Evolutionary conservation across 2,888 invertebrate genomes (phyloP), one percentile per base, ranked within the genome.

Genomic region (Lathronympha strigana): DNA sequence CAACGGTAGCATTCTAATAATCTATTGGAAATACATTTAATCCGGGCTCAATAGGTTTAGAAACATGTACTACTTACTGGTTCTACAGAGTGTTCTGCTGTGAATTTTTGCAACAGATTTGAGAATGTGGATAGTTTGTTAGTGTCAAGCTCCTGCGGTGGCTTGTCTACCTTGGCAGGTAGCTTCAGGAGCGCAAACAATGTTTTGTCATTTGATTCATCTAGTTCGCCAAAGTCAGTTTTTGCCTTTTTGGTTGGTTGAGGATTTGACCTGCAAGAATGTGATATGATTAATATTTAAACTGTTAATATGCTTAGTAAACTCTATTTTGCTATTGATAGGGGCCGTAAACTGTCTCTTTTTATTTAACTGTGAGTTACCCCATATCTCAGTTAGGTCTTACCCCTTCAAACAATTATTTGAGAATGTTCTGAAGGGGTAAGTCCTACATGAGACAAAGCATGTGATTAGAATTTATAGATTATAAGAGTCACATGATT

Each of bases 151-250:
- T 84, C 79, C 66, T 81, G 77, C 0, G 81, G 68, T 33, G 85
- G 79, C 67, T 87, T 84, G 58, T 86, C 82, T 54, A 72, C 72
- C 75, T 90, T 83, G 45, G 88, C 73, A 71, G 92, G 86, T 47
- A 90, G 73, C 60, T 85, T 89, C 2, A 94, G 77, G 45, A 94
- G 76, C 61, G 93, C 93, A 80, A 94, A 94, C 51, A 94, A 78
- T 6, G 94, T 94, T 72, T 91, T 93, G 73, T 94, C 94, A 73
- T 80, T 87, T 4, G 94, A 93, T 72, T 93, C 93, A 60, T 90
- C 87, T 50, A 87, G 66, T 61, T 77, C 77, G 2, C 77, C 71
- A 33, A 76, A 73, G 36, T 83, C 80, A 66, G 85, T 19, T 72
- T 87, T 91, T 1, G 74, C 58, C 73, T 82, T 89, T 69, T 92